Evolutionary conservation across 92 coral and sea anemone genomes (phyloP).

Genomic region (Heteractis magnifica): DNA sequence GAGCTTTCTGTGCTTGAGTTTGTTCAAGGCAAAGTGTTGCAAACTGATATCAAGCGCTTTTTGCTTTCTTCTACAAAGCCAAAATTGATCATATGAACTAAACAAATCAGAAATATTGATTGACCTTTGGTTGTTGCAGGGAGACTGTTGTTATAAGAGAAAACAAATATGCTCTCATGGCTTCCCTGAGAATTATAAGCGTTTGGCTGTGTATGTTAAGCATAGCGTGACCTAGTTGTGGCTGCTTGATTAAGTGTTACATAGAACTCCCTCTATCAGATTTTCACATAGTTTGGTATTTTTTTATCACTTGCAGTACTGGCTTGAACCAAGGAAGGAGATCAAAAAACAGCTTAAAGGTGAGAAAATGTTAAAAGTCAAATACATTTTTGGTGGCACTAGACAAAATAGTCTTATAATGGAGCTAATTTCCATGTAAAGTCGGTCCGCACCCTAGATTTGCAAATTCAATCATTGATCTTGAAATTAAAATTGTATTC

Average conservation of each 20-base stretch:
- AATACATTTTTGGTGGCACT: neutral
- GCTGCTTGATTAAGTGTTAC: conserved; percentile 9
- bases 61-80: neutral
- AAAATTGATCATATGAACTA: neutral
- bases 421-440: neutral
- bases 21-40: neutral
- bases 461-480: neutral
- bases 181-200: neutral
- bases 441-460: conserved; percentile 18
- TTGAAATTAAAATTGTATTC: neutral
- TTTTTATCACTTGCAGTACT: conserved; percentile 61
- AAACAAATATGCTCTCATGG: neutral
- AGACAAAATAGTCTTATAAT: neutral
- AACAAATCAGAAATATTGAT: neutral
- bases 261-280: neutral
- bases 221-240: neutral
- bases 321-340: conserved; percentile 92
- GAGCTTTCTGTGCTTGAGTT: neutral
- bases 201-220: neutral
- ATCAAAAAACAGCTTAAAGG: conserved; percentile 91
- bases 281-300: conserved; percentile 17
- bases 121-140: neutral
- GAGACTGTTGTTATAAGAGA: too few relatives aligned
- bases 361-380: conserved; percentile 9
- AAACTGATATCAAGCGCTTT: neutral